phyloP scores from a whole-genome alignment of 1,140 invertebrate genomes.

The Hyles vespertilio region DNA sequence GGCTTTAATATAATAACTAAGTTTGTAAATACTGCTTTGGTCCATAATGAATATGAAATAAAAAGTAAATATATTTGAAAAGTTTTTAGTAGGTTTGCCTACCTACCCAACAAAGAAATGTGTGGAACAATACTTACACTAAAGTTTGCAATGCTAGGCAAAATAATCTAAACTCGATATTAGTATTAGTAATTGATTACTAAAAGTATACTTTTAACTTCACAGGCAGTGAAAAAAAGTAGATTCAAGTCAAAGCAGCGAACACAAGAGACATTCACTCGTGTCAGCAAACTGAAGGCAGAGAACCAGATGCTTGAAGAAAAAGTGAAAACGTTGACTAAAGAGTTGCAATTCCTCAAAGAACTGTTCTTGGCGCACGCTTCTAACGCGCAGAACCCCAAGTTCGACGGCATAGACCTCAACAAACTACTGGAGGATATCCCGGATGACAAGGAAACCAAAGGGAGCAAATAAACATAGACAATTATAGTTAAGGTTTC shows the following conservation, averaged over 20 bases:
- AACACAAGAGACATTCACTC: constrained; percentile 87
- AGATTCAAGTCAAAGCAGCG: constrained; percentile 89
- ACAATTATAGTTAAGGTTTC: too few species aligned
- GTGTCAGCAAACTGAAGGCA: constrained; percentile 85
- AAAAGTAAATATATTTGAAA: too few species aligned
- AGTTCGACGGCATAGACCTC: constrained; percentile 74
- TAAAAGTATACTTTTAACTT: constrained; percentile 19
- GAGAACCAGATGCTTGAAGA: constrained; percentile 92
- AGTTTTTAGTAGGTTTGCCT: too few species aligned
- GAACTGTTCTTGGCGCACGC: constrained; percentile 90
- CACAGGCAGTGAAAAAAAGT: constrained; percentile 90
- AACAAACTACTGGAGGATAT: constrained; percentile 75
- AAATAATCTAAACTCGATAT: too few species aligned
- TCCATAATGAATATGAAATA: too few species aligned
- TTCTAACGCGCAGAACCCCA: constrained; percentile 74
- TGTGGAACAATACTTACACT: too few species aligned
- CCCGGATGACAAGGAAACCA: constrained; percentile 50
- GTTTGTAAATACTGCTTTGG: too few species aligned
- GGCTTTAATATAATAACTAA: too few species aligned
- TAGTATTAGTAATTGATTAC: too few species aligned
- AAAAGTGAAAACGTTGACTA: constrained; percentile 89
- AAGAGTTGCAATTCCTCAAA: constrained; percentile 91
- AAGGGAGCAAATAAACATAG: constrained; percentile 14
- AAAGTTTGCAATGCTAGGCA: too few species aligned
- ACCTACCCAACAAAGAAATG: too few species aligned